Conservation (phyloP, 2,797 vertebrate genomes). For the Eurystomus glaucurus region DNA sequence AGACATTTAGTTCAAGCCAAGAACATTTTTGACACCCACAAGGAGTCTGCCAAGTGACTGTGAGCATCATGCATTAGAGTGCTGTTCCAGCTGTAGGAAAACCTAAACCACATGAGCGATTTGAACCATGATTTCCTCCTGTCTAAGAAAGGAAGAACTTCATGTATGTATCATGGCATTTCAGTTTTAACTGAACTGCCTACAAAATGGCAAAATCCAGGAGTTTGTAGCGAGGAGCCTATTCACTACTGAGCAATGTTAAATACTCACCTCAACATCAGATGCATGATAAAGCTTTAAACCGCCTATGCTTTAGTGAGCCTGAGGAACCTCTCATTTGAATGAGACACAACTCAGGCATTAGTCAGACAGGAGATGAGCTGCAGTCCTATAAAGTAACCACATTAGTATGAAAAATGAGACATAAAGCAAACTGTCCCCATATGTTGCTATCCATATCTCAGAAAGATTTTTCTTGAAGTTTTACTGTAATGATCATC, state of each 20-base stretch:
- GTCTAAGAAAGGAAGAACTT: not conserved
- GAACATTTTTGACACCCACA: slow-evolving; percentile 68
- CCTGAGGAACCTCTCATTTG: slow-evolving; percentile 41
- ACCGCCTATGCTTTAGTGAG: not conserved
- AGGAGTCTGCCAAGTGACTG: slow-evolving; percentile 47
- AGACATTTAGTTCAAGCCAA: slow-evolving; percentile 29
- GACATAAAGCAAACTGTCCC: slow-evolving; percentile 67
- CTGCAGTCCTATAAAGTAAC: slow-evolving; percentile 57
- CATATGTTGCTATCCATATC: slow-evolving; percentile 62
- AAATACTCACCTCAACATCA: accelerated
- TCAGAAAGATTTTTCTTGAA: slow-evolving; percentile 53
- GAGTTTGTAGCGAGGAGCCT: not conserved
- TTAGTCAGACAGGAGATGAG: slow-evolving; percentile 69
- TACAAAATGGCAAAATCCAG: not conserved
- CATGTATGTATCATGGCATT: not conserved
- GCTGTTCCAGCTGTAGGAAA: not conserved
- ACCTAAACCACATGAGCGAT: not conserved
- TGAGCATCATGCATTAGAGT: not conserved
- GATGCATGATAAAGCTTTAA: not conserved
- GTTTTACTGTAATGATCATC: slow-evolving; percentile 48
- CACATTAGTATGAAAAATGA: slow-evolving; percentile 67
- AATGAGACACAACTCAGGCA: slow-evolving; percentile 42
- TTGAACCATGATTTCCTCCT: not conserved
- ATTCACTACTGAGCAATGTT: not conserved
- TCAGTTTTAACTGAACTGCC: not conserved